These are phyloP conservation scores for Diorhabda carinulata DNA, from an alignment of 1,140 invertebrate species.

Conservation along the genomic window DNA sequence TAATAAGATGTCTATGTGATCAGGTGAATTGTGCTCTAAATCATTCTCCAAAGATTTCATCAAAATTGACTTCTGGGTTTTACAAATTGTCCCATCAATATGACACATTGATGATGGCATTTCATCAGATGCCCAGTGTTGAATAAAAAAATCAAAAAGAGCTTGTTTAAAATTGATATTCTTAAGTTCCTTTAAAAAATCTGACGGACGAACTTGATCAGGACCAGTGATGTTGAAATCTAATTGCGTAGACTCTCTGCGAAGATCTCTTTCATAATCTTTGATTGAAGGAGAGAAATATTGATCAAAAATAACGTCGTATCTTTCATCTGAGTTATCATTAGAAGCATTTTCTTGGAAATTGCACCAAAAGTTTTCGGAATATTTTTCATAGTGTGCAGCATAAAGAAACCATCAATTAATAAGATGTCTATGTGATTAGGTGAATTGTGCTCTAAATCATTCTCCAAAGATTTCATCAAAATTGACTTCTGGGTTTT, in stretches of 20 bases:
- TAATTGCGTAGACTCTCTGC: constrained; percentile 13
- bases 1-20: constrained; percentile 26
- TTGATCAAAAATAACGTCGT: constrained; percentile 29
- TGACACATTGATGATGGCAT: constrained; percentile 16
- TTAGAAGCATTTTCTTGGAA: constrained; percentile 39
- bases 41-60: constrained; percentile 35
- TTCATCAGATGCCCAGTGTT: no score
- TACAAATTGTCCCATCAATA: constrained; percentile 18
- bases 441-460: constrained; percentile 23
- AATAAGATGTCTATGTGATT: constrained; percentile 26
- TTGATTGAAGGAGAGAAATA: constrained; percentile 34
- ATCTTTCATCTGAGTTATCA: constrained; percentile 29
- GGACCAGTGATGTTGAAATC: constrained; percentile 16
- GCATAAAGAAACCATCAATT: constrained; percentile 28
- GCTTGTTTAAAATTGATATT: no score
- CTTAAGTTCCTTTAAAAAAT: no score
- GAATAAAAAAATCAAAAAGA: no score
- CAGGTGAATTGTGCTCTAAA: constrained; percentile 22
- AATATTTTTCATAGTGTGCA: constrained; percentile 39
- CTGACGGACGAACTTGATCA: background rate
- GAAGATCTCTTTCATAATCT: constrained; percentile 29
- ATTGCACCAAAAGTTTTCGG: constrained; percentile 37
- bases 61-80: constrained; percentile 31
- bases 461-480: constrained; percentile 34
- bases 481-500: constrained; percentile 31